Evolutionary conservation across 2,113 vertebrate genomes (phyloP), one percentile per base, ranked within the genome.

Genomic region (Narcine bancroftii): DNA sequence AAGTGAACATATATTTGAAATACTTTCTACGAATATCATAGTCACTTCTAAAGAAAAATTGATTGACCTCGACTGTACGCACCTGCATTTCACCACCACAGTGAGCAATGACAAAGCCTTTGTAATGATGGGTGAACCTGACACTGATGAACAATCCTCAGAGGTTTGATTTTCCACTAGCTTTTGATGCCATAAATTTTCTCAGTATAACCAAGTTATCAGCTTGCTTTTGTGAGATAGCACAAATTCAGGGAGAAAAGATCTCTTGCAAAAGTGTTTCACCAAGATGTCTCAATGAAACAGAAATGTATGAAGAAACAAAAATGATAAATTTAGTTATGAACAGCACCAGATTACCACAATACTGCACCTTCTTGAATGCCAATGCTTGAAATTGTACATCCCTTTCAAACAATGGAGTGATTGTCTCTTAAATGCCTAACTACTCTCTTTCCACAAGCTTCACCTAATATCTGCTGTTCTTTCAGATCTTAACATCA

Each of bases 401-500:
- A n/a, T n/a, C 50, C 50, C 81, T 85, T 85, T 85, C 50, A 85
- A 56, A 85, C 50, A 85, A 50, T 85, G 33, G 33, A n/a, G 33
- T 33, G 56, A 81, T 81, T 81, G 45, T 33, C 77, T 81, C 24
- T n/a, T 81, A 47, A 81, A 85, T n/a, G 50, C 81, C 81, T 56
- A 19, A 36, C 81, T 13, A n/a, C 81, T 85, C 33, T 56, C 50
- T 56, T 33, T 85, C 15, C 29, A 85, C 81, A 50, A 85, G 4
- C 36, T 75, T 75, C 36, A 75, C n/a, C 72, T 75, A 75, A 36
- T 17, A 36, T 75, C 72, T 4, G 36, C 77, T 81, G 26, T 53
- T 29, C 77, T 81, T 81, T 81, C 77, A 53, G 26, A 53, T 33
- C 77, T 81, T 81, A 81, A 81, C 45, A 81, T 50, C 76, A 79